Base-by-base conservation (phyloP, 2,113 vertebrate genomes). In the Pachycephala philippinensis region DNA sequence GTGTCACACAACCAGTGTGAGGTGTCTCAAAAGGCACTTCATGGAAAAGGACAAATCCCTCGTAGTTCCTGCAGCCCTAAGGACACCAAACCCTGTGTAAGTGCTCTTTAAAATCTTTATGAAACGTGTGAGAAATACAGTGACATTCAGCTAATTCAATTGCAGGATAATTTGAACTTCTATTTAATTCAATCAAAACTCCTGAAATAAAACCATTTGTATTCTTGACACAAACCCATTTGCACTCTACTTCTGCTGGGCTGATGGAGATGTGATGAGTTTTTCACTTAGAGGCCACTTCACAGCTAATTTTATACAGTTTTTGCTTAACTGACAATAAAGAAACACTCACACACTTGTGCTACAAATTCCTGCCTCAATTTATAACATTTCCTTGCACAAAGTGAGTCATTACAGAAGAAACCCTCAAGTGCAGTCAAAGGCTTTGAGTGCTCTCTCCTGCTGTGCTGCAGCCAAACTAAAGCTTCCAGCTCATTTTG, bases 201-300 rank as follows among this genome's bases (percentile, higher is more conserved):
- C 49, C 82, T 1, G 16, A 85, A 91, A 93, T 87, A 90, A 82
- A 90, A 42, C 23, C 90, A 81, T 82, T 84, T 78, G 45, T 42
- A 28, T 69, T 84, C 92, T 52, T 87, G 69, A 69, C 84, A 89
- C 47, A 82, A 85, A 87, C n/a, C 21, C 71, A 74, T 75, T 87
- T 87, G 54, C 26, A 40, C 60, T 87, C 87, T 56, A 19, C 65
- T 90, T 92, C 84, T 80, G 15, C 57, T 4, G 4, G 79, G 64
- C 63, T 92, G 83, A 65, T 74, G 76, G 64, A 86, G 53, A 63
- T 74, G 5, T 80, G 93, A 92, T 89, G 91, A 79, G 22, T 53
- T 94, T 94, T 89, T 94, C 71, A 91, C 78, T 94, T 69, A 65
- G 57, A 90, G 68, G 68, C 68, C 76, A 92, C 76, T 94, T 92